Evolutionary conservation across 2,797 vertebrate genomes (phyloP), one percentile per base, ranked within the genome.

Genomic region (Peromyscus nudipes): DNA sequence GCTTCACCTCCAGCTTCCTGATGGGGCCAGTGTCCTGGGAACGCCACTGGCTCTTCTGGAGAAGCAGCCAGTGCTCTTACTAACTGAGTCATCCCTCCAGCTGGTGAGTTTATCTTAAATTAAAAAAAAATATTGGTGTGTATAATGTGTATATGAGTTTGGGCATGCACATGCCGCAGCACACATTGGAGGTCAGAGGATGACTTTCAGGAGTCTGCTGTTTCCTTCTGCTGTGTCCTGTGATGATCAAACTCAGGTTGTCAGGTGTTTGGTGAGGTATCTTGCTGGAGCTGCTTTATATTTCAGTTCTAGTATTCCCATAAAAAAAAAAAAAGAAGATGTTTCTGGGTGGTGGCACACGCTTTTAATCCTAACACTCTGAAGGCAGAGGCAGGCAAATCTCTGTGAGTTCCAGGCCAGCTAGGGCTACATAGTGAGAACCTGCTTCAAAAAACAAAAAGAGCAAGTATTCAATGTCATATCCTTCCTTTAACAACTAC

Each of bases 291-390:
- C 82, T 49, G 86, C 10, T 91, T 81, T 71, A 57, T 79, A 67
- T 84, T 95, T 86, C 71, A 91, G 62, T 91, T 95, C 31, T 55
- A 81, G 49, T 62, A 40, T 89, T 95, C 46, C 86, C 16, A 71
- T 84, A 29, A 83, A 62, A 31, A 64, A 65, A 14, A 62, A 62
- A 40, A 29, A 64, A 49, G 46, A 12, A 16, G 65, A 67, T 34
- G n/a, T 62, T 62, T 62, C 37, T 83, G 37, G 37, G 37, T 83
- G 8, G 8, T 43, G 57, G 37, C 13, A 27, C 4, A 16, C 4
- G 11, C 21, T 27, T 40, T 43, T 83, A 37, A 17, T 29, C 17
- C 80, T 16, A 83, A 37, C 27, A 29, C 57, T 62, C 81, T 64
- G 37, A 37, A 83, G 57, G 81, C n/a, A 17, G 81, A 83, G 57